Percentiles rank a stretch among this genome's conserved stretches.
These are phyloP conservation scores for Sacculina carcini DNA, from an alignment of 2,888 invertebrate genomes.

Conservation along the genomic window DNA sequence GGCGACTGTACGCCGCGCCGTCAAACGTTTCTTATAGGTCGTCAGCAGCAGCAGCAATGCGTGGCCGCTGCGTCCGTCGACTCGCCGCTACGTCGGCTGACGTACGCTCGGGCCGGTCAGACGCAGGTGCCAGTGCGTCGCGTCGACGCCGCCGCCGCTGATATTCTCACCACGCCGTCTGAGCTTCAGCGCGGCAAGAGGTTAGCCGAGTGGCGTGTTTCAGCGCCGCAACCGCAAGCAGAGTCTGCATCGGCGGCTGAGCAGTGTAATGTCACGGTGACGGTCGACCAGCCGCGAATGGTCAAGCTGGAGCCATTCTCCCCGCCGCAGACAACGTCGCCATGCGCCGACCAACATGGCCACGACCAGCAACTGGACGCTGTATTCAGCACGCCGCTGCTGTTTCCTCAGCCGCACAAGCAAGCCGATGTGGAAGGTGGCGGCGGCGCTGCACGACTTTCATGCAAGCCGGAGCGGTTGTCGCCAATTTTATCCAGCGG, in stretches of 20 bases:
- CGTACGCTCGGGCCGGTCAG: constrained; percentile 2
- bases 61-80: no score
- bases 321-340: background rate
- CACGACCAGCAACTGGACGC: background rate
- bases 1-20: background rate
- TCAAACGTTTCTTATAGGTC: background rate
- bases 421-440: background rate
- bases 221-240: no score
- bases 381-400: background rate
- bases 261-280: background rate
- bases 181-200: no score
- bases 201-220: no score
- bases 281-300: background rate
- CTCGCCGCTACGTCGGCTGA: constrained; percentile 10
- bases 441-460: background rate
- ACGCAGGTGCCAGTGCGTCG: background rate
- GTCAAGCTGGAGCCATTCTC: background rate
- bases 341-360: background rate
- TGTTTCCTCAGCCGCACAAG: background rate
- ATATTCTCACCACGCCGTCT: no score
- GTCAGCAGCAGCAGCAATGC: no score
- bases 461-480: background rate
- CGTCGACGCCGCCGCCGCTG: no score
- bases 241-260: no score
- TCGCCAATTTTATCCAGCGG: no score